These are phyloP conservation scores for Ridgeia piscesae DNA, from an alignment of 1,140 invertebrate species.

Conservation along the genomic window DNA sequence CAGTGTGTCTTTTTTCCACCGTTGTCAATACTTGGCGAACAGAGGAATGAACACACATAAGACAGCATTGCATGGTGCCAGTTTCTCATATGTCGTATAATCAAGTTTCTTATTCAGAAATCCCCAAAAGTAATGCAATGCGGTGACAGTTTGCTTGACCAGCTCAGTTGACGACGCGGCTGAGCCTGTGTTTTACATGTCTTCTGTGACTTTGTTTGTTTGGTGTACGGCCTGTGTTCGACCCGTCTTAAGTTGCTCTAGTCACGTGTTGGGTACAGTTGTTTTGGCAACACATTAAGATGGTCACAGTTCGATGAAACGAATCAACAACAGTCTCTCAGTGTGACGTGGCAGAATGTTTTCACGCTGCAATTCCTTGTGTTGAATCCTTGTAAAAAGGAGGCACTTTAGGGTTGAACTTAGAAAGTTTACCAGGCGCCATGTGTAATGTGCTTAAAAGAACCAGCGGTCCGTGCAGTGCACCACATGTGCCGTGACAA, in stretches of 20 bases:
- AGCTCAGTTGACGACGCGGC: no score
- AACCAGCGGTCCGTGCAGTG: background rate
- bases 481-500: background rate
- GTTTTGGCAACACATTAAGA: background rate
- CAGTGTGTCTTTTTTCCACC: background rate
- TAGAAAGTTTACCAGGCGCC: background rate
- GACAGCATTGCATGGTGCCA: background rate
- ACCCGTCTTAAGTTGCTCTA: no score
- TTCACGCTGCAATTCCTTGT: background rate
- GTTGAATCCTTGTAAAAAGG: background rate
- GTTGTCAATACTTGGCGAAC: background rate
- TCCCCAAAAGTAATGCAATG: background rate
- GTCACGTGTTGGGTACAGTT: no score
- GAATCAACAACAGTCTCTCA: background rate
- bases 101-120: background rate
- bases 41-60: background rate
- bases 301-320: background rate
- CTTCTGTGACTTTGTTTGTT: no score
- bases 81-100: background rate
- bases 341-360: background rate
- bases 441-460: background rate
- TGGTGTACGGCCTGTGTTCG: no score
- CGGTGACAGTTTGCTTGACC: no score
- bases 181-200: no score
- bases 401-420: background rate